Evolutionary conservation across 1,140 invertebrate species (phyloP), one percentile per base, ranked within the genome.

Genomic region (Drosophila mojavensis): DNA sequence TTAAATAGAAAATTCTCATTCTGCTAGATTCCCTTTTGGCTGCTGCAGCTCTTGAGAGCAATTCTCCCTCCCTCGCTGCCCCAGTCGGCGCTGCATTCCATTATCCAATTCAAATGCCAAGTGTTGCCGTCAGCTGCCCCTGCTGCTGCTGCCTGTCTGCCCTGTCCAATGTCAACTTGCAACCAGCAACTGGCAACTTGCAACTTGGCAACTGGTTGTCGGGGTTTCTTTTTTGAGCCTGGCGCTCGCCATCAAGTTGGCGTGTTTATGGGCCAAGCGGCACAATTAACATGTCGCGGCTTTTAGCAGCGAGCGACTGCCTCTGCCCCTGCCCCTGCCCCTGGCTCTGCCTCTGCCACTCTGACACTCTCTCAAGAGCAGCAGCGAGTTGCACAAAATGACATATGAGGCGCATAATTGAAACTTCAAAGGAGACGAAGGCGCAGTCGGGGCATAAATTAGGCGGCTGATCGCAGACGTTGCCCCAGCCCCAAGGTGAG

Each of bases 251-350:
- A 91, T 91, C 89, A 91, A 91, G 66, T 91, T 82, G 83, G 81
- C 84, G 90, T 89, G 83, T 91, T 91, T 91, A 91, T 91, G 89
- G 79, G 89, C 76, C 81, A 82, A 79, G 84, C 80, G 79, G 85
- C 81, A 91, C 89, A 91, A 91, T 91, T 91, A 91, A 91, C 89
- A 91, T 89, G 89, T 91, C 89, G 84, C 89, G 89, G 74, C 81
- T 89, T 89, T 89, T 89, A 90, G 84, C 36, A 39, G 36, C 36
- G 10, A 39, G 36, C 84, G 85, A 84, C 84, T 84, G 67, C 51
- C 28, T n/a, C 50, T 10, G 41, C 62, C 13, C 24, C 24, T 24
- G 50, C 51, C 9, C n/a, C 55, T 20, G 28, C 36, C 30, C 0
- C n/a, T n/a, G 4, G 0, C 41, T 15, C 11, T 43, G 5, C 3